phyloP scores from a whole-genome alignment of 2,113 vertebrate genomes.

The Micronycteris hirsuta region DNA sequence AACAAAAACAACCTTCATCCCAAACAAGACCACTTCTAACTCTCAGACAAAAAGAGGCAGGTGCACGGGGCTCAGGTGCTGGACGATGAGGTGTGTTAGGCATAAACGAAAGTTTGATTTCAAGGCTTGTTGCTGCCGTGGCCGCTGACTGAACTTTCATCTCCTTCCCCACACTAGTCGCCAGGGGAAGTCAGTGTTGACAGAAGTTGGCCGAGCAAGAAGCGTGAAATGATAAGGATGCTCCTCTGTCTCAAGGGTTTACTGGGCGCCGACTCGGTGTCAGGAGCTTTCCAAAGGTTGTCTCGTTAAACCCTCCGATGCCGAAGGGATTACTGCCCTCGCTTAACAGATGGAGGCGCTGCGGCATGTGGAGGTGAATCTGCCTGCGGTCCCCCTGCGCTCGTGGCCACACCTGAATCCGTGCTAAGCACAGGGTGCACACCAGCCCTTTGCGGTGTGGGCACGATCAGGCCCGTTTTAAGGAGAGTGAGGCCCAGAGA shows the following conservation, averaged over 20 bases:
- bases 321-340: not conserved
- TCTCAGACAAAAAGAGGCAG: constrained; percentile 33
- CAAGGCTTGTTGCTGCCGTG: not conserved
- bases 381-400: not conserved
- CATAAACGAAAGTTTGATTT: not conserved
- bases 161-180: not conserved
- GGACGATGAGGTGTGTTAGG: not conserved
- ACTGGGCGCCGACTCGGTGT: not conserved
- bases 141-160: not conserved
- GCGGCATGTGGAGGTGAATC: not conserved
- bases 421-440: fast-evolving
- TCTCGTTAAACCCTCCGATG: not conserved
- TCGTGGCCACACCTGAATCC: not conserved
- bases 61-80: not conserved
- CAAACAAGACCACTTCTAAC: constrained; percentile 50
- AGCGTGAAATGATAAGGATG: not conserved
- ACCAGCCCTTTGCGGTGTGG: not conserved
- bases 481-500: not conserved
- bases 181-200: not conserved
- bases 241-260: not conserved
- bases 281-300: not conserved
- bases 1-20: constrained; percentile 65
- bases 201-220: not conserved
- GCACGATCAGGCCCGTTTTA: too few relatives aligned
- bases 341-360: not conserved